Evolutionary conservation across 2,113 vertebrate genomes (phyloP).

Genomic region (Mormyrus iriodes): DNA sequence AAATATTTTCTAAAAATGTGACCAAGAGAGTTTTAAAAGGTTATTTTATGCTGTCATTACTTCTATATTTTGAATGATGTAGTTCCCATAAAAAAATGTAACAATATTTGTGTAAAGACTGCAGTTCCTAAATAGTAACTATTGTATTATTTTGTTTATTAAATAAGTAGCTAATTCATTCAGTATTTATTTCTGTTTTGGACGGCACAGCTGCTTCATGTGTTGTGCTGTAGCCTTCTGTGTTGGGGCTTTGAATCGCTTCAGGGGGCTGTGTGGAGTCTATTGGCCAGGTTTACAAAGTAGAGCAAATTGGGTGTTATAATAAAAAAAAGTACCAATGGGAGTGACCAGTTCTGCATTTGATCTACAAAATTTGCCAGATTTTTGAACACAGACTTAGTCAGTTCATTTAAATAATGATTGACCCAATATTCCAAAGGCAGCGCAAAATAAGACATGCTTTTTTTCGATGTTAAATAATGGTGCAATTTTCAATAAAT

Average conservation of each 20-base stretch:
- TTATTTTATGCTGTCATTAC: neutral
- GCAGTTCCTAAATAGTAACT: neutral
- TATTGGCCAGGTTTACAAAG: neutral
- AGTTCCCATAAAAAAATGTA: neutral
- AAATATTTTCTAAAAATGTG: neutral
- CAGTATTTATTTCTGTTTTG: neutral
- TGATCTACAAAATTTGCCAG: neutral
- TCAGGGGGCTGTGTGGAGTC: neutral
- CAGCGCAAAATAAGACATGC: neutral
- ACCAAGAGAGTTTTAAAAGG: neutral
- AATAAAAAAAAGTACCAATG: neutral
- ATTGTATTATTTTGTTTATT: too few relatives aligned
- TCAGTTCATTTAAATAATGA: neutral
- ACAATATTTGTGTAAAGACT: neutral
- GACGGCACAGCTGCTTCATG: neutral
- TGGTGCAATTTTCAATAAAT: neutral
- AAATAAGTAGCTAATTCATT: neutral
- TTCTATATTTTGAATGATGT: neutral
- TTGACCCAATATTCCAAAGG: neutral
- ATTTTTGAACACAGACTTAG: neutral
- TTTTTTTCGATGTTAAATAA: neutral
- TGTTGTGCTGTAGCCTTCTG: neutral
- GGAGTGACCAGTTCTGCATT: neutral
- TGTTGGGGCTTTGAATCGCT: neutral
- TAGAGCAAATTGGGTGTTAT: neutral